Evolutionary conservation across 2,888 invertebrate genomes (phyloP), one percentile per base, ranked within the genome.

Genomic region (Nymphalis urticae): DNA sequence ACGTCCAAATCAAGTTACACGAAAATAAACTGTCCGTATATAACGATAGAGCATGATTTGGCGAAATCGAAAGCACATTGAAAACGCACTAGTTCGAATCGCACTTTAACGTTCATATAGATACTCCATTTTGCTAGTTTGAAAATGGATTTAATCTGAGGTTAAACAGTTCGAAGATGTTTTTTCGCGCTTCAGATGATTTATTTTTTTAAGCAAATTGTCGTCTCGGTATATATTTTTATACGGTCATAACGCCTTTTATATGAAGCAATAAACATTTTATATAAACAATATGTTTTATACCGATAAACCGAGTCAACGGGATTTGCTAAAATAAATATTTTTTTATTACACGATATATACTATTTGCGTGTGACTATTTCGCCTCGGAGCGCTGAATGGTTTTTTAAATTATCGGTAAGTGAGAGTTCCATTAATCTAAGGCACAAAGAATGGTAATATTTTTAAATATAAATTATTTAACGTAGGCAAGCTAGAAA

Each of bases 391-490:
- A 63, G 54, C 53, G 42, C 10, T 58, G 42, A 42, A 17, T 16
- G 32, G 32, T 56, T 32, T 56, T 56, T 32, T n/a, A 53, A 56
- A 56, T 56, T n/a, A 62, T 42, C 42, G 54, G 36, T 67, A 67
- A 62, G 66, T 50, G 62, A 67, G 62, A 67, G 73, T 74, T 74
- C 74, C 73, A 73, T 66, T 70, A 71, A 64, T 62, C 58, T 71
- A 71, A 72, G 72, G 74, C 74, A 74, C 74, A 74, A 73, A 73
- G 56, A 56, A 58, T 64, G 68, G 62, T 58, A 65, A 72, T 72
- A 70, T 70, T 70, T 72, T 70, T 70, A 63, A 70, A 72, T 42
- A 63, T 68, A 66, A 68, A 68, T 68, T 71, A 68, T 68, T 69
- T 62, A 68, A 62, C 48, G 54, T 72, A 70, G 72, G 56, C 54